These are phyloP conservation scores for Oxystoma pomonae DNA, from an alignment of 2,888 invertebrate genomes.

Conservation along the genomic window DNA sequence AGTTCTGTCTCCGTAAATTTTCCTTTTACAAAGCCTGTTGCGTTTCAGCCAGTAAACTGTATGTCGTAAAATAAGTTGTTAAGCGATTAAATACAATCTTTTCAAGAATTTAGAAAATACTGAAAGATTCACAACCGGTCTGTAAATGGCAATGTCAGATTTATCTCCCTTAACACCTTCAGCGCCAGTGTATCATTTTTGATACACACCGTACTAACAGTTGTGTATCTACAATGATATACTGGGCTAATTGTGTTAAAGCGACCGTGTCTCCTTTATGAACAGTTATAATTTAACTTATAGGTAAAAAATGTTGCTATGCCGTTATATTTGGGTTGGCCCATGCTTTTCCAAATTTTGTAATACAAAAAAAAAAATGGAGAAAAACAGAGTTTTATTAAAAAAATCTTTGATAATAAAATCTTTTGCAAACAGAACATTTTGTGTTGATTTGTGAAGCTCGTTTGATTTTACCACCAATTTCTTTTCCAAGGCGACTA, in stretches of 20 bases:
- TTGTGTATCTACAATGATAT: neutral
- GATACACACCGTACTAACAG: neutral
- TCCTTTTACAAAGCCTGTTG: no score
- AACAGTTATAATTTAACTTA: neutral
- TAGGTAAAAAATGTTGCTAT: neutral
- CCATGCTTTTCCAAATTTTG: no score
- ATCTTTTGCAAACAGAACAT: neutral
- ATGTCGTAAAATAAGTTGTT: no score
- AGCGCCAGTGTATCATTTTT: constrained; percentile 1
- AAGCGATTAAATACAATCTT: no score
- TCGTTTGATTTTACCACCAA: neutral
- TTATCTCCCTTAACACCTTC: no score
- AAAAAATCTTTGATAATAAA: neutral
- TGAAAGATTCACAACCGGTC: no score
- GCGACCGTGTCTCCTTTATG: neutral
- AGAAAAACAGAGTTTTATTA: neutral
- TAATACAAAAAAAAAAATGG: neutral
- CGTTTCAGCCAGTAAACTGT: no score
- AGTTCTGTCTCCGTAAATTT: no score
- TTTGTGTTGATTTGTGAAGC: neutral
- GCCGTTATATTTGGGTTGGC: no score
- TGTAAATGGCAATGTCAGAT: no score
- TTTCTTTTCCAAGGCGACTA: neutral
- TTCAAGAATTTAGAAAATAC: no score
- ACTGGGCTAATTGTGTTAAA: neutral